These are phyloP conservation scores for Acanthoscelides obtectus DNA, from an alignment of 2,888 invertebrate genomes.

Conservation along the genomic window DNA sequence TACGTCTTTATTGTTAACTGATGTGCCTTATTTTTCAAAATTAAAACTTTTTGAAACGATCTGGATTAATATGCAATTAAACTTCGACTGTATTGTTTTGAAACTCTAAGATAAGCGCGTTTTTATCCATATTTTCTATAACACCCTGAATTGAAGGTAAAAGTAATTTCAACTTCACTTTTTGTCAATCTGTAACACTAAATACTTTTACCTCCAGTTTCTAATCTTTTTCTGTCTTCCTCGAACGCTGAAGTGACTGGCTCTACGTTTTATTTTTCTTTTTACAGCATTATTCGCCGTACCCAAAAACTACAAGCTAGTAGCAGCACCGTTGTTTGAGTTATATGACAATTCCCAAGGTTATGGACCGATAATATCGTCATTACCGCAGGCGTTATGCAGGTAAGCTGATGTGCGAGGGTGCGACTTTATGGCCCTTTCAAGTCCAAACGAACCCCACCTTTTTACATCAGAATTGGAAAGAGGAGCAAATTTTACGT, in stretches of 20 bases:
- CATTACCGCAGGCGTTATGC: conserved; percentile 93
- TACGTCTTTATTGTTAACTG: background rate
- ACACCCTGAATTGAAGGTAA: background rate
- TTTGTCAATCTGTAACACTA: background rate
- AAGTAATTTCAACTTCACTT: background rate
- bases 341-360: conserved; percentile 98
- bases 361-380: conserved; percentile 98
- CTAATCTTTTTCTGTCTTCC: background rate
- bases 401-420: too few species aligned
- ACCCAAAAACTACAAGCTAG: conserved; percentile 98
- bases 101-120: background rate
- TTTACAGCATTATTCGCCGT: conserved; percentile 89
- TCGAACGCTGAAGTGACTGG: background rate
- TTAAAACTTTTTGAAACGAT: background rate
- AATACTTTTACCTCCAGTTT: conserved; percentile 6
- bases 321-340: conserved; percentile 98
- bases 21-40: background rate
- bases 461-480: too few species aligned
- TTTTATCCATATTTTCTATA: background rate
- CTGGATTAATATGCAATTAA: background rate
- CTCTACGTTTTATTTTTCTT: conserved; percentile 18
- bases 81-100: background rate
- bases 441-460: too few species aligned
- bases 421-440: too few species aligned
- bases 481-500: too few species aligned